Evolutionary conservation across 2,888 invertebrate genomes (phyloP).

Genomic region (Drosophila monieri): DNA sequence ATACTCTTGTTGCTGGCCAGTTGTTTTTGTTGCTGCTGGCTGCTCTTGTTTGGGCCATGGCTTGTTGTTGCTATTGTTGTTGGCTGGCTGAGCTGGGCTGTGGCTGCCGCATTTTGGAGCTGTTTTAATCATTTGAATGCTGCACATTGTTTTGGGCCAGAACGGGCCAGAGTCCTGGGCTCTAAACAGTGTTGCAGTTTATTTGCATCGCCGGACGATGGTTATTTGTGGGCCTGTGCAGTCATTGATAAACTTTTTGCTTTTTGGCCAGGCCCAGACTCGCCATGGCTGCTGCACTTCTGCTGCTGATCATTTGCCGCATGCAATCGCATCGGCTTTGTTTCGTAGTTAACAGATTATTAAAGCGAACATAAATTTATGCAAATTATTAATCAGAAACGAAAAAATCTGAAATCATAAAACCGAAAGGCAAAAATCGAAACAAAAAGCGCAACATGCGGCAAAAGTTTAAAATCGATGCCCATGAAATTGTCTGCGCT

Average conservation of each 20-base stretch:
- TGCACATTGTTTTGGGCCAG: slow-evolving; percentile 71
- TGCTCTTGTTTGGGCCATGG: slow-evolving; percentile 32
- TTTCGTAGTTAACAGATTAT: slow-evolving; percentile 72
- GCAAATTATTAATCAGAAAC: slow-evolving; percentile 70
- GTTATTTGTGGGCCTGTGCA: slow-evolving; percentile 50
- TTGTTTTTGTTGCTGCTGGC: slow-evolving; percentile 17
- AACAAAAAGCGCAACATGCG: slow-evolving; percentile 1
- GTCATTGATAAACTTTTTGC: slow-evolving; percentile 66
- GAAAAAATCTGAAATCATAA: slow-evolving; percentile 24
- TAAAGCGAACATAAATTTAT: slow-evolving; percentile 69
- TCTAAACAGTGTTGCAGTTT: slow-evolving; percentile 72
- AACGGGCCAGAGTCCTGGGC: slow-evolving; percentile 12
- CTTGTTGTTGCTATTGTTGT: slow-evolving; percentile 36
- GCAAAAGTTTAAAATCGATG: slow-evolving; percentile 51
- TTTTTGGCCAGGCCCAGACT: not conserved
- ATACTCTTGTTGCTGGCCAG: slow-evolving; percentile 45
- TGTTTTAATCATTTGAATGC: slow-evolving; percentile 79
- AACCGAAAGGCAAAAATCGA: not conserved
- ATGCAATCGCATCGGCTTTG: slow-evolving; percentile 30
- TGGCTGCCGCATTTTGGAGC: slow-evolving; percentile 71
- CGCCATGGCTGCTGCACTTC: slow-evolving; percentile 11
- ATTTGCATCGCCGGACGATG: slow-evolving; percentile 54
- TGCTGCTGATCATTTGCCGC: slow-evolving; percentile 3
- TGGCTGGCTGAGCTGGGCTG: slow-evolving; percentile 46
- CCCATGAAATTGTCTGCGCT: slow-evolving; percentile 62